phyloP scores from a whole-genome alignment of 2,888 invertebrate species.

The Drosophila algonquin region DNA sequence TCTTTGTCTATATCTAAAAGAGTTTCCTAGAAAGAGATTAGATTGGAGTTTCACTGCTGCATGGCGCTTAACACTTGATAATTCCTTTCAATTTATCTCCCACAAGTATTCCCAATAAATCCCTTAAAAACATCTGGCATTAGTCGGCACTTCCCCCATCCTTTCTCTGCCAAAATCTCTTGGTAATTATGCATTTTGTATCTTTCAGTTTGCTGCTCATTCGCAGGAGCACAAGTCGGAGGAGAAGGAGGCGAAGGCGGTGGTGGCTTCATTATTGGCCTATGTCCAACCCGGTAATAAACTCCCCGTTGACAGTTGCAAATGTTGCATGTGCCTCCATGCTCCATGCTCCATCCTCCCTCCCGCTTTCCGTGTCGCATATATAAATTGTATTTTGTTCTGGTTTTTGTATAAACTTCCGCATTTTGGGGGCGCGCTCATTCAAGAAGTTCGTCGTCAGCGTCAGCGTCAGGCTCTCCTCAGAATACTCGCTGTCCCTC shows the following conservation, averaged over 20 bases:
- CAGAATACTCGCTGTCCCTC: background rate
- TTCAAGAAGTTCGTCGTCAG: slow-evolving; percentile 25
- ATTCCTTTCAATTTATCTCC: background rate
- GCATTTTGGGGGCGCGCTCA: slow-evolving; percentile 70
- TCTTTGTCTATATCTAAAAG: no score
- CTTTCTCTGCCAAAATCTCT: slow-evolving; percentile 10
- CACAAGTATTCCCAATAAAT: background rate
- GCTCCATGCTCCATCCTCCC: background rate
- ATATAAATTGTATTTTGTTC: slow-evolving; percentile 36
- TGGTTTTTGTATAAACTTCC: slow-evolving; percentile 65
- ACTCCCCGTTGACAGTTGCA: slow-evolving; percentile 74
- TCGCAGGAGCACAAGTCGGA: background rate
- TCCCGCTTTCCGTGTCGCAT: slow-evolving; percentile 10
- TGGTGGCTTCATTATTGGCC: slow-evolving; percentile 64
- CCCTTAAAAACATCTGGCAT: background rate
- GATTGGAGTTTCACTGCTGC: no score
- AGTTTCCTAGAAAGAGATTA: no score
- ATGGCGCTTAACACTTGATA: background rate
- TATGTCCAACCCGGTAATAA: slow-evolving; percentile 74
- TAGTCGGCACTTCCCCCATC: background rate
- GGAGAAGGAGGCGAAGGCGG: no score
- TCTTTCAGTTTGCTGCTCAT: slow-evolving; percentile 5
- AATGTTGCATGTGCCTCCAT: slow-evolving; percentile 61
- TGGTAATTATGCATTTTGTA: slow-evolving; percentile 28
- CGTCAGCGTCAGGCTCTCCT: slow-evolving; percentile 4